Evolutionary conservation across 2,113 vertebrate species (phyloP), one percentile per base, ranked within the genome.

Genomic region (Malurus cyaneus): DNA sequence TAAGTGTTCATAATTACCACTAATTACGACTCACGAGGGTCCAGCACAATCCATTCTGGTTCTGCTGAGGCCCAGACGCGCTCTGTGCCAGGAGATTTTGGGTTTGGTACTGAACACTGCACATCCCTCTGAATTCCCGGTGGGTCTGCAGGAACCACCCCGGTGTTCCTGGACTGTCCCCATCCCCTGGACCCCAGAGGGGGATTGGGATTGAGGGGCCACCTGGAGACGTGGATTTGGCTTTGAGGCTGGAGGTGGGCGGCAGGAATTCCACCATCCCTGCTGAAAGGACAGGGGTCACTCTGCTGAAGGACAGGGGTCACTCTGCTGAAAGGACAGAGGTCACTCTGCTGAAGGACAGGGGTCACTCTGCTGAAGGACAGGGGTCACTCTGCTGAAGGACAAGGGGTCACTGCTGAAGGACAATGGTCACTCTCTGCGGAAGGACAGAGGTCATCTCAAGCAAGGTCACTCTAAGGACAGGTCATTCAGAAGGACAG

Each of bases 81-180:
- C 34, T 69, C 28, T 39, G 32, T 12, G 6, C 32, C 5, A 2
- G 54, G 39, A 54, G 18, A 2, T 14, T 10, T 52, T 32, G 69
- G 44, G 42, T 5, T 19, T 1, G 3, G 13, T 14, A 2, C 31
- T 3, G 6, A 26, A 4, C 4, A 0, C 39, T 4, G 29, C 19
- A 2, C 23, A 1, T 41, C 39, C 36, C 59, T 71, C 39, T 2
- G 29, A 26, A 1, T 1, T 4, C n/a, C 12, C 32, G 9, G 32
- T n/a, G 7, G n/a, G 1, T 36, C 80, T 26, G 39, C 3, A 18
- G 64, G 36, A 56, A 25, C 44, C 25, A 3, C 67, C 19, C 26
- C 26, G 18, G 12, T 28, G 8, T 25, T 31, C 42, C 39, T 25
- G 53, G 42, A 20, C 3, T 1, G 16, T 67, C 59, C 24, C 8